phyloP scores from a whole-genome alignment of 2,797 vertebrate species.

The Labeo calbasu region DNA sequence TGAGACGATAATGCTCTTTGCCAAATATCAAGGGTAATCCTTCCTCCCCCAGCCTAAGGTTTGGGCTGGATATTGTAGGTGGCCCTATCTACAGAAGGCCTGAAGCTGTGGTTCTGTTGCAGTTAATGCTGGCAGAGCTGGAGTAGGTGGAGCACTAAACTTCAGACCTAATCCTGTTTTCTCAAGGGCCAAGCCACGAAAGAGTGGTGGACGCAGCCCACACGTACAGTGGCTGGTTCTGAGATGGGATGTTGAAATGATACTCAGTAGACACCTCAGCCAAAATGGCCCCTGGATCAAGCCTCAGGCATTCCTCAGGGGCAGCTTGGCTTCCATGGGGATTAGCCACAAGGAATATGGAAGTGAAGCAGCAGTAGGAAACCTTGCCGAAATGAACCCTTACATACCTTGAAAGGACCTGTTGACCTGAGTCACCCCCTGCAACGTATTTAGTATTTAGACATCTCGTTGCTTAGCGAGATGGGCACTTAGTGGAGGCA shows the following conservation, averaged over 20 bases:
- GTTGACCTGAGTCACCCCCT: slow-evolving; percentile 42
- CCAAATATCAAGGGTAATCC: slow-evolving; percentile 76
- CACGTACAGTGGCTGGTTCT: slow-evolving; percentile 28
- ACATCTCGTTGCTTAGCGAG: slow-evolving; percentile 19
- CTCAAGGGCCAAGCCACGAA: slow-evolving; percentile 51
- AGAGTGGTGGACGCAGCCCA: slow-evolving; percentile 48
- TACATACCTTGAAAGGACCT: slow-evolving; percentile 49
- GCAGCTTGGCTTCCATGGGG: slow-evolving; percentile 75
- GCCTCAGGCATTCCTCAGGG: slow-evolving; percentile 79
- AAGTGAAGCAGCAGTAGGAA: slow-evolving; percentile 56
- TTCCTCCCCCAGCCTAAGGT: slow-evolving; percentile 57
- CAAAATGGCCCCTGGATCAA: slow-evolving; percentile 76
- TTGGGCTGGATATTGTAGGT: slow-evolving; percentile 38
- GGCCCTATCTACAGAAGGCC: slow-evolving; percentile 31
- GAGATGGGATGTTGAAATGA: slow-evolving; percentile 65
- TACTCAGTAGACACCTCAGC: slow-evolving; percentile 71
- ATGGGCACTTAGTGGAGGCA: slow-evolving; percentile 19
- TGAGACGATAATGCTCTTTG: slow-evolving; percentile 56
- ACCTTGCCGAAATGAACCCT: slow-evolving; percentile 59
- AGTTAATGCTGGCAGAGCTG: slow-evolving; percentile 48
- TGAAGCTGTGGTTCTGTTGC: slow-evolving; percentile 32
- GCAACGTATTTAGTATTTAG: slow-evolving; percentile 25
- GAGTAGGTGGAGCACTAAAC: slow-evolving; percentile 55
- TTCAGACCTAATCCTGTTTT: slow-evolving; percentile 62
- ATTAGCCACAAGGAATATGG: slow-evolving; percentile 68